phyloP scores from a whole-genome alignment of 2,113 vertebrate species.

The Lampris megalopsis region DNA sequence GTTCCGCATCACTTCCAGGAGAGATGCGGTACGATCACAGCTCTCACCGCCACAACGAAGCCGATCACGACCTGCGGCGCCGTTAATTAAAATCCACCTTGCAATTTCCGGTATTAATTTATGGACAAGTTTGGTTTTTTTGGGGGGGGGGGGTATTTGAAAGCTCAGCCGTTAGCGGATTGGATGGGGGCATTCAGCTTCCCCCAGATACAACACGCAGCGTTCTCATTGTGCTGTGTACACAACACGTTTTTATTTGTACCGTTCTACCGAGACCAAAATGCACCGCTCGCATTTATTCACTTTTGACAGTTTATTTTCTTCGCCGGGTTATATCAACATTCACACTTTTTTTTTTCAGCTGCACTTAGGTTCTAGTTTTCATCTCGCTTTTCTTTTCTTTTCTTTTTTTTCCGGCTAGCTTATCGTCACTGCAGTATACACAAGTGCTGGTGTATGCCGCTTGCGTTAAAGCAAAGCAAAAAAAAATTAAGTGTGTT shows the following conservation, averaged over 20 bases:
- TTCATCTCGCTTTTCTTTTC: background rate
- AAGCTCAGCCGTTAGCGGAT: no score
- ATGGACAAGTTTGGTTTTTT: no score
- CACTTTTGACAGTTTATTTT: background rate
- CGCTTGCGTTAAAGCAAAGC: conserved; percentile 56
- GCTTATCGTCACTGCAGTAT: conserved; percentile 26
- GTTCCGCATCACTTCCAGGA: conserved; percentile 4
- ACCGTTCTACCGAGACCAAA: no score
- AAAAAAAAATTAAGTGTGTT: conserved; percentile 44
- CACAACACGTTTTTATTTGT: no score
- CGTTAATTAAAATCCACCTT: no score
- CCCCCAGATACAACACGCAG: no score
- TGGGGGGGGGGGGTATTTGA: no score
- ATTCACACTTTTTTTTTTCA: conserved; percentile 2
- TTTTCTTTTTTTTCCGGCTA: conserved; percentile 51
- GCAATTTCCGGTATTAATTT: no score
- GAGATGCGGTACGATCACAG: conserved; percentile 7
- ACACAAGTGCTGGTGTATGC: conserved; percentile 28
- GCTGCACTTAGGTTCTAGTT: background rate
- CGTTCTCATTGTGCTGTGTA: no score
- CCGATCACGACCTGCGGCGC: background rate
- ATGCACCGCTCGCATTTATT: background rate
- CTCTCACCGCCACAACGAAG: conserved; percentile 9
- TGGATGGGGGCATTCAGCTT: no score
- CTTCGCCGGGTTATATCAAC: background rate